Evolutionary conservation across 2,113 vertebrate species (phyloP).

Genomic region (Coptodon bakossiorum): DNA sequence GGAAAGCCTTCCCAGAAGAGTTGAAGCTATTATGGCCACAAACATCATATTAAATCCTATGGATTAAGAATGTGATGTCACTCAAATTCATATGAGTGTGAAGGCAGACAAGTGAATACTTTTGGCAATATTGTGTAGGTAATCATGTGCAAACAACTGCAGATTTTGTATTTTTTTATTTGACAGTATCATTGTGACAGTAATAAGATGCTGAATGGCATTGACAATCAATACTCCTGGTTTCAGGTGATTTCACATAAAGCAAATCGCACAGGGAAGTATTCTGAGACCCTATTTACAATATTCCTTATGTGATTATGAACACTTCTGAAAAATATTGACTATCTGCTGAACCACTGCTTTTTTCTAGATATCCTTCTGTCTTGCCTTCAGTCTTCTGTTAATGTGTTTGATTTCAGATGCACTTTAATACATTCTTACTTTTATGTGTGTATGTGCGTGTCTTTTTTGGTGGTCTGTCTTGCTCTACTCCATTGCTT

Average conservation of each 20-base stretch:
- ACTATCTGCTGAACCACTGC: neutral
- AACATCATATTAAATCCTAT: neutral
- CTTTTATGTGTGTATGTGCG: neutral
- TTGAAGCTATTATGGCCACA: neutral
- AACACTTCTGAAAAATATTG: conserved; percentile 30
- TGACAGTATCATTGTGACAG: neutral
- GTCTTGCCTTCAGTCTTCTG: neutral
- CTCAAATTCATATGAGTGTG: neutral
- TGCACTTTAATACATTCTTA: conserved; percentile 12
- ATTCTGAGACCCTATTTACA: conserved; percentile 28
- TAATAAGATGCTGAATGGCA: conserved; percentile 13
- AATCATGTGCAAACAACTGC: conserved; percentile 17
- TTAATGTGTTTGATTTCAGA: conserved; percentile 29
- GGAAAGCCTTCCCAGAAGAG: neutral
- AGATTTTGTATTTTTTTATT: neutral
- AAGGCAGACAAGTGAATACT: neutral
- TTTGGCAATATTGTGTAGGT: neutral
- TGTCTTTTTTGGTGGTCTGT: conserved; percentile 19
- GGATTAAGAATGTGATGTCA: neutral
- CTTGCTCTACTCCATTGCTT: conserved; percentile 62
- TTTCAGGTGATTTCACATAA: conserved; percentile 34
- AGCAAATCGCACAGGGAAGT: neutral
- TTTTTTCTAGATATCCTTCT: neutral
- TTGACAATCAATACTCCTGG: conserved; percentile 32
- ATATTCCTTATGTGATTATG: conserved; percentile 39